Conservation (phyloP, 2,888 invertebrate genomes). For the Malthinus flaveolus region DNA sequence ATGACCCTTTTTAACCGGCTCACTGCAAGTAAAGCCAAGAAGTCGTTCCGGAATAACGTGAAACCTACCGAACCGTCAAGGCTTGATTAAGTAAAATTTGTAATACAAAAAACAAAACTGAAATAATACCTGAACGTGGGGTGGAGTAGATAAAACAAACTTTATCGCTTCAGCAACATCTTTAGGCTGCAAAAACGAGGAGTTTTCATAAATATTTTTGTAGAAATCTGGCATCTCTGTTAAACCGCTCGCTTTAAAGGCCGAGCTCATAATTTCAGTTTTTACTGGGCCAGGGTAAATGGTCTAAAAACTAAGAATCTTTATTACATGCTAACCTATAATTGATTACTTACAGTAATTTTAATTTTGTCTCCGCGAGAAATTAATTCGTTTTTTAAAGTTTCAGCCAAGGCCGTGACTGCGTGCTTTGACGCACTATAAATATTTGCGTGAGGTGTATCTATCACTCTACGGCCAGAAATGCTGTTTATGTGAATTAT, state of each 20-base stretch:
- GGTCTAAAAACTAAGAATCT: not conserved
- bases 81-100: too few relatives aligned
- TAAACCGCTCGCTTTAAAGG: not conserved
- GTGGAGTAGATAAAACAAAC: not conserved
- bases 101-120: too few relatives aligned
- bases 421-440: constrained; percentile 23
- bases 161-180: not conserved
- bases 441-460: constrained; percentile 15
- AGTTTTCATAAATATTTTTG: too few relatives aligned
- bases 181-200: not conserved
- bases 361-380: constrained; percentile 21
- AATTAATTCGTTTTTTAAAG: constrained; percentile 23
- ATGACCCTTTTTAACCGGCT: too few relatives aligned
- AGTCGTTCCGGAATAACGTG: too few relatives aligned
- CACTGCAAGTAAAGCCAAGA: too few relatives aligned
- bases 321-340: not conserved
- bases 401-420: constrained; percentile 25
- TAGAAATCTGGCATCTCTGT: not conserved
- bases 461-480: constrained; percentile 19
- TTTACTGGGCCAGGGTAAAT: not conserved
- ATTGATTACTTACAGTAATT: constrained; percentile 24
- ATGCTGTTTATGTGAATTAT: constrained; percentile 30
- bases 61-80: too few relatives aligned
- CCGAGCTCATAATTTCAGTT: not conserved
- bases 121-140: constrained; percentile 1